Evolutionary conservation across 2,888 invertebrate genomes (phyloP).

Genomic region (Lithophane semibrunnea): DNA sequence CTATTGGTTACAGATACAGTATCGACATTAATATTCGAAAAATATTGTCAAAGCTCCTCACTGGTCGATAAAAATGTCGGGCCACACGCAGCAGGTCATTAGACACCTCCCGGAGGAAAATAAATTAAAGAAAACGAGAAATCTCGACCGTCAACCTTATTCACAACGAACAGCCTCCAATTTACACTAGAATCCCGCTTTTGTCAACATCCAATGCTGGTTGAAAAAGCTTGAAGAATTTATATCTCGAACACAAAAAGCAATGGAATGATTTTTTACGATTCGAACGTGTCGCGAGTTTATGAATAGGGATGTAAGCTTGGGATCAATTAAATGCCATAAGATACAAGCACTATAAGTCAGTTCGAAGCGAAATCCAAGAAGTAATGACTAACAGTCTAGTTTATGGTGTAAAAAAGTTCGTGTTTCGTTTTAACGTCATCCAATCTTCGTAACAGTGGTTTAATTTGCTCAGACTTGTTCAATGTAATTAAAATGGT

Average conservation of each 20-base stretch:
- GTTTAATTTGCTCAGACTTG: slow-evolving; percentile 73
- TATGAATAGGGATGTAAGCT: slow-evolving; percentile 72
- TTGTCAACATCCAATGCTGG: slow-evolving; percentile 63
- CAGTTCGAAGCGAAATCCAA: slow-evolving; percentile 84
- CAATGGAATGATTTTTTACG: slow-evolving; percentile 66
- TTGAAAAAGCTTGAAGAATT: slow-evolving; percentile 9
- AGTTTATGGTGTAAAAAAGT: slow-evolving; percentile 80
- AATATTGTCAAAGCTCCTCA: slow-evolving; percentile 88
- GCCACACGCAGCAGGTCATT: slow-evolving; percentile 90
- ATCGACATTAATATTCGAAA: slow-evolving; percentile 86
- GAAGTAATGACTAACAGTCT: slow-evolving; percentile 82
- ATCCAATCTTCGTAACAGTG: slow-evolving; percentile 75
- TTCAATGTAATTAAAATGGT: slow-evolving; percentile 60
- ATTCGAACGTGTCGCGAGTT: slow-evolving; percentile 51
- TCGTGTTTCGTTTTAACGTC: slow-evolving; percentile 72
- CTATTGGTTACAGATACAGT: slow-evolving; percentile 80
- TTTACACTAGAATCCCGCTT: slow-evolving; percentile 57
- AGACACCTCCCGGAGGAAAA: slow-evolving; percentile 89
- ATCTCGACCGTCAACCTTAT: slow-evolving; percentile 85
- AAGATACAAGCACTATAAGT: slow-evolving; percentile 85
- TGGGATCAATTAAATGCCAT: slow-evolving; percentile 85
- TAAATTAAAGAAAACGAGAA: slow-evolving; percentile 90
- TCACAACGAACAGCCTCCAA: slow-evolving; percentile 72
- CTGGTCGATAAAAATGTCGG: slow-evolving; percentile 89
- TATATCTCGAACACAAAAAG: slow-evolving; percentile 27